phyloP scores from a whole-genome alignment of 2,888 invertebrate species.

The Drosophila ezoana region DNA sequence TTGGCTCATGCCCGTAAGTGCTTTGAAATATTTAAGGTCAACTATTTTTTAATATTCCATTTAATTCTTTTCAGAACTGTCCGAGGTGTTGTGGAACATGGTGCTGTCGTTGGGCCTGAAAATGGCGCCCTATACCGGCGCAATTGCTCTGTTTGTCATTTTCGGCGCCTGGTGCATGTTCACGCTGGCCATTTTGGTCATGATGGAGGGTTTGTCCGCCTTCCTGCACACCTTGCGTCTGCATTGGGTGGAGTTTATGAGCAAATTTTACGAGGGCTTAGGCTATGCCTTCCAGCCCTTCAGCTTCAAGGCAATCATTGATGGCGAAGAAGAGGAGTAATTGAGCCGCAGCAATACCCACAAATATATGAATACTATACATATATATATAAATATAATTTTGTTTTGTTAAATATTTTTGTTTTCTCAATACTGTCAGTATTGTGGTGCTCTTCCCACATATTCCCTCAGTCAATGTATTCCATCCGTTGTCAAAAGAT shows the following conservation, averaged over 20 bases:
- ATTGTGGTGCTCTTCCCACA: slow-evolving; percentile 83
- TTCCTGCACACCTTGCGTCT: slow-evolving; percentile 99
- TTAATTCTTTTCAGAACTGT: slow-evolving; percentile 87
- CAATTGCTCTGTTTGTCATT: slow-evolving; percentile 91
- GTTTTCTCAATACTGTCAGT: slow-evolving; percentile 70
- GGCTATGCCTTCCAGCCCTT: slow-evolving; percentile 94
- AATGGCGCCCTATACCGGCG: slow-evolving; percentile 88
- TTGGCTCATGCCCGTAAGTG: slow-evolving; percentile 96
- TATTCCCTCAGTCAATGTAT: slow-evolving; percentile 30
- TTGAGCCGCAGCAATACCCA: slow-evolving; percentile 11
- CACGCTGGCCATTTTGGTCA: slow-evolving; percentile 96
- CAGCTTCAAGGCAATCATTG: slow-evolving; percentile 91
- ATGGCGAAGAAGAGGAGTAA: slow-evolving; percentile 86
- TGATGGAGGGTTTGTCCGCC: slow-evolving; percentile 99
- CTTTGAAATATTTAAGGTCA: background rate
- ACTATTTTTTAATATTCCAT: background rate
- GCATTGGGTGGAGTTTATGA: slow-evolving; percentile 99
- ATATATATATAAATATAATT: slow-evolving; percentile 32
- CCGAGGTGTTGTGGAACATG: slow-evolving; percentile 97
- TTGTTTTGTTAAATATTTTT: slow-evolving; percentile 62
- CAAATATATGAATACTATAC: slow-evolving; percentile 22
- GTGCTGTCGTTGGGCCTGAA: slow-evolving; percentile 92
- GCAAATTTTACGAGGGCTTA: slow-evolving; percentile 94
- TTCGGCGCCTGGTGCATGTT: slow-evolving; percentile 96
- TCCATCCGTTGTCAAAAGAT: slow-evolving; percentile 41